Evolutionary conservation across 2,797 vertebrate species (phyloP), one percentile per base, ranked within the genome.

Genomic region (Galaxias olidus): DNA sequence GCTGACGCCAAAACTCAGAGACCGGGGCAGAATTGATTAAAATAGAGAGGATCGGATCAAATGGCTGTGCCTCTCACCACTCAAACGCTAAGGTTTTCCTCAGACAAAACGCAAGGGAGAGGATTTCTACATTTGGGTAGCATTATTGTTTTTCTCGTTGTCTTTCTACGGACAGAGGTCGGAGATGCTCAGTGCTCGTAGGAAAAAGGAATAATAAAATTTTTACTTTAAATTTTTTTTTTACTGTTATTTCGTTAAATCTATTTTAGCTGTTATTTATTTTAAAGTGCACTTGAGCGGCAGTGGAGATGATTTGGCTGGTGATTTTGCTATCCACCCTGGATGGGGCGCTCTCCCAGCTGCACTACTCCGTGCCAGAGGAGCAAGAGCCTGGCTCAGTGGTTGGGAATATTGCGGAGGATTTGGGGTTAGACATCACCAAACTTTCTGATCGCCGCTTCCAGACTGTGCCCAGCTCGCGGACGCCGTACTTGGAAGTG

Each of bases 351-450:
- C 84, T 89, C 71, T 90, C 90, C 85, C 97, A 98, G 95, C 94
- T 99, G 55, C 95, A 93, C 85, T 98, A 96, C 88, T 94, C 95
- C 45, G 96, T 98, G 73, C 94, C 95, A 71, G 97, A 99, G 85
- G 97, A 99, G 85, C 94, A 97, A 86, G 97, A 98, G 63, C 94
- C 95, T 82, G 97, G 96, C 83, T 95, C 96, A 1, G 95, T 98
- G 82, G 96, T 98, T 93, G 97, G 96, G 76, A 99, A 98, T 93
- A 98, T 99, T 65, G 96, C 97, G 41, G 96, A 98, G 90, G 96
- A 98, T 84, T 90, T 99, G 92, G 96, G 97, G 81, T 92, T 98
- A 92, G 96, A 98, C 95, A 94, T 98, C 72, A 98, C 96, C 83
- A 98, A 99, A 95, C 96, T 99, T 94, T 95, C 95, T 47, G 93